Evolutionary conservation across 2,113 vertebrate genomes (phyloP), one percentile per base, ranked within the genome.

Genomic region (Pelvicachromis taeniatus): DNA sequence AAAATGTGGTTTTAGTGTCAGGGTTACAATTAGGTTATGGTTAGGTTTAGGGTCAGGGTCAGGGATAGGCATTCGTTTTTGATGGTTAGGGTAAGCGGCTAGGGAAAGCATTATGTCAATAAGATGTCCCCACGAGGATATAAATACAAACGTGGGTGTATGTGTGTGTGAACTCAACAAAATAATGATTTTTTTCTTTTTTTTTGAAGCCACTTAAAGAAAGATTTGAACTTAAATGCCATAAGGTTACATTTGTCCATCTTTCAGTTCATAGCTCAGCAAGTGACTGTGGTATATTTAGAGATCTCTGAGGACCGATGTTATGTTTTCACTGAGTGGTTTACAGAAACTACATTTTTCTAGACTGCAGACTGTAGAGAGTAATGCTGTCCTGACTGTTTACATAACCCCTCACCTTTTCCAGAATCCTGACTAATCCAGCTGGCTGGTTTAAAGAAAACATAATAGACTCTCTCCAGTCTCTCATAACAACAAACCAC

Each of bases 361-460:
- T 61, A 29, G 16, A 61, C 29, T 61, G 58, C 58, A 23, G 26
- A 42, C 70, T 42, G 63, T 13, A 65, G 68, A 65, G 35, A 21
- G 21, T 4, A 13, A 17, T 19, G 11, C 26, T 80, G 7, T 80
- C 7, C 56, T 21, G 17, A 35, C 53, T 84, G 86, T 84, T 84
- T 79, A 84, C 63, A 21, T 2, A 7, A 87, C 65, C 81, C 81
- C 59, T 52, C 56, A 61, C 31, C 79, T 26, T 19, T 61, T 80
- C 56, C 83, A 77, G 56, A 84, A 45, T 63, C 12, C 78, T 19
- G 45, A 86, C 78, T 80, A 75, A 52, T 65, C 65, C 85, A 83
- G 84, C 80, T 92, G 87, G 55, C 70, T 21, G 12, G 4, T 77
- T 65, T 17, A 23, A 87, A 63, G 48, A 78, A 84, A 80, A 82